Conservation (phyloP, 2,797 vertebrate species). For the Discoglossus pictus region DNA sequence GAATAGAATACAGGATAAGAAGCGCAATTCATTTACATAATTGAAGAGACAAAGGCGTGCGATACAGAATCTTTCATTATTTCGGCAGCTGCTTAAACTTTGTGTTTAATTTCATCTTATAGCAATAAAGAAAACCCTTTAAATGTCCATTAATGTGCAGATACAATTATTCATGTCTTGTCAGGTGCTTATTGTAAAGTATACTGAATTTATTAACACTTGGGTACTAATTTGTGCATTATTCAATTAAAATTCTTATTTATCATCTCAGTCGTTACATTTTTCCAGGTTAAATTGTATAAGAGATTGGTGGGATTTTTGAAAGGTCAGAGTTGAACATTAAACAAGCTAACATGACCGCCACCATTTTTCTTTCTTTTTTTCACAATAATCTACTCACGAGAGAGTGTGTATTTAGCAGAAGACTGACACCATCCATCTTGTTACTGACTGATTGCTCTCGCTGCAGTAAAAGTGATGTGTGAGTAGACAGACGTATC, state of each 20-base stretch:
- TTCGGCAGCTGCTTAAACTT: slow-evolving; percentile 47
- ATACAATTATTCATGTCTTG: slow-evolving; percentile 4
- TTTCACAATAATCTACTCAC: slow-evolving; percentile 40
- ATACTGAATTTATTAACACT: slow-evolving; percentile 2
- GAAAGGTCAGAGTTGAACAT: slow-evolving; percentile 11
- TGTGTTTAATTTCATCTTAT: slow-evolving; percentile 55
- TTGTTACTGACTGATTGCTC: slow-evolving; percentile 35
- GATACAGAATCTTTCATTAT: slow-evolving; percentile 51
- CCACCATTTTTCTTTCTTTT: slow-evolving; percentile 54
- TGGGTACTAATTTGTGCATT: slow-evolving; percentile 38
- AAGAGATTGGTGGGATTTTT: too few relatives aligned
- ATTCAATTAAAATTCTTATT: slow-evolving; percentile 38
- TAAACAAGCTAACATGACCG: slow-evolving; percentile 46
- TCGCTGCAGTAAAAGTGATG: slow-evolving; percentile 46
- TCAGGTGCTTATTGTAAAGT: slow-evolving; percentile 6
- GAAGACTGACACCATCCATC: slow-evolving; percentile 48
- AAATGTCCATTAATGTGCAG: slow-evolving; percentile 7
- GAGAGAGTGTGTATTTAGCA: slow-evolving; percentile 40
- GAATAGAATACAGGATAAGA: slow-evolving; percentile 48
- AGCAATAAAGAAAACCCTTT: slow-evolving; percentile 55
- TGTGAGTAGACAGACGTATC: slow-evolving; percentile 40
- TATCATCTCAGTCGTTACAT: slow-evolving; percentile 36
- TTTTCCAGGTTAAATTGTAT: slow-evolving; percentile 47
- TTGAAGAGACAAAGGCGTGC: slow-evolving; percentile 48
- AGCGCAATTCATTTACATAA: slow-evolving; percentile 61